These are phyloP conservation scores for Anguilla rostrata DNA, from an alignment of 2,113 vertebrate genomes.

Conservation along the genomic window DNA sequence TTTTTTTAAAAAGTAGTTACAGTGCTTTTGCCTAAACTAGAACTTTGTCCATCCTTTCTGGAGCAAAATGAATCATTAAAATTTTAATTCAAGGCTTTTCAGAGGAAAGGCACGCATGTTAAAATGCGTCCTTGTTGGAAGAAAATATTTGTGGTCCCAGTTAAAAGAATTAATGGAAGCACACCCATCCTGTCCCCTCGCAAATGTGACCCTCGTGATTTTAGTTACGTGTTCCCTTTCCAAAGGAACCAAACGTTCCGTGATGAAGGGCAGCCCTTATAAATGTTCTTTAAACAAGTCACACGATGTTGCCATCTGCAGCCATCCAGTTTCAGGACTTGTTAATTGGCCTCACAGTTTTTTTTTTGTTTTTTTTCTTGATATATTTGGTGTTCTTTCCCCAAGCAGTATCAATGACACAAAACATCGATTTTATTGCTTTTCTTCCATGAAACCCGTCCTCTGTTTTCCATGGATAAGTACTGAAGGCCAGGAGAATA, in stretches of 20 bases:
- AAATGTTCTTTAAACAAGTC: not conserved
- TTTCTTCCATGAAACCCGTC: not conserved
- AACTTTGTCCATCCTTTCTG: not conserved
- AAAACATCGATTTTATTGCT: not conserved
- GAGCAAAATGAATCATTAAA: not conserved
- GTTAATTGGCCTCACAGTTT: not conserved
- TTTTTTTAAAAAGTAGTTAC: not conserved
- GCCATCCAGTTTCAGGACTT: not conserved
- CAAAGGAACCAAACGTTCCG: not conserved
- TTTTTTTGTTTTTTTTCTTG: not conserved
- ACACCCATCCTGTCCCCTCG: not conserved
- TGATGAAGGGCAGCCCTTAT: not conserved
- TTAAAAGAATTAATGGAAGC: not conserved
- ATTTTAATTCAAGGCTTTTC: not conserved
- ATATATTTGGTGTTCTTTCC: not conserved
- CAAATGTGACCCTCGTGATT: not conserved
- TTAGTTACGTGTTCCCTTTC: not conserved
- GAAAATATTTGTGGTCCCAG: not conserved
- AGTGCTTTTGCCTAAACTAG: not conserved
- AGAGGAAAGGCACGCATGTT: not conserved
- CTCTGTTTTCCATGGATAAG: not conserved
- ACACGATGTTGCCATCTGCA: not conserved
- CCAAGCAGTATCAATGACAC: not conserved
- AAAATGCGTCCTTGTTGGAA: not conserved
- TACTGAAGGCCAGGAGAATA: not conserved